Evolutionary conservation across 2,888 invertebrate genomes (phyloP), one percentile per base, ranked within the genome.

Genomic region (Cactoblastis cactorum): DNA sequence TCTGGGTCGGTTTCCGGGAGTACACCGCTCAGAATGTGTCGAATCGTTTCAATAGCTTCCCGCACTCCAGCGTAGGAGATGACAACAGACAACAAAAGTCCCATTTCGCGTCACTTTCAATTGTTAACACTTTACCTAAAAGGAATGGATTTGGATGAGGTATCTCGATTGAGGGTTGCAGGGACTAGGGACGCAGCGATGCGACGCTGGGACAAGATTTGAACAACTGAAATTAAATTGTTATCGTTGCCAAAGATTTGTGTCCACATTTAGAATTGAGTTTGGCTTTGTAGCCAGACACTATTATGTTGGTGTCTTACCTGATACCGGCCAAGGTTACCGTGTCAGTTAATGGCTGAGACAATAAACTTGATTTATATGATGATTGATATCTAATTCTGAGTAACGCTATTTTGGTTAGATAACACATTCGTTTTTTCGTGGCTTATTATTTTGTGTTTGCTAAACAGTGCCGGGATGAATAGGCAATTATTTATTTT

Each of bases 61-160:
- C 94, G 71, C 22, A 94, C 92, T 55, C 96, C 95, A 57, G 95
- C 93, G 78, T 95, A 95, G 57, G 94, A 91, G 56, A 95, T 92
- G 57, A 95, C 85, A 66, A 94, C 86, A 47, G 96, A 95, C 53
- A 96, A 81, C 67, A 95, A 79, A 62, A 95, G 90, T 71, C 95
- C 95, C 93, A 96, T 93, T 71, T 68, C 65, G 60, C 59, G 59
- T 56, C 60, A 62, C 64, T n/a, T n/a, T n/a, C n/a, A n/a, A n/a
- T n/a, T 57, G 62, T 67, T 62, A 65, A 59, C 63, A 69, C 71
- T 58, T 64, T 60, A 52, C 57, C 56, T 54, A 57, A 64, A 70
- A 65, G 74, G 71, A 72, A 66, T 61, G 70, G 68, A 69, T 65
- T 55, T 66, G 77, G 77, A 72, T 53, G 61, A 59, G 63, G 56